These are phyloP conservation scores for Leptopilina drosophilae DNA, from an alignment of 2,888 invertebrate genomes.

Conservation along the genomic window DNA sequence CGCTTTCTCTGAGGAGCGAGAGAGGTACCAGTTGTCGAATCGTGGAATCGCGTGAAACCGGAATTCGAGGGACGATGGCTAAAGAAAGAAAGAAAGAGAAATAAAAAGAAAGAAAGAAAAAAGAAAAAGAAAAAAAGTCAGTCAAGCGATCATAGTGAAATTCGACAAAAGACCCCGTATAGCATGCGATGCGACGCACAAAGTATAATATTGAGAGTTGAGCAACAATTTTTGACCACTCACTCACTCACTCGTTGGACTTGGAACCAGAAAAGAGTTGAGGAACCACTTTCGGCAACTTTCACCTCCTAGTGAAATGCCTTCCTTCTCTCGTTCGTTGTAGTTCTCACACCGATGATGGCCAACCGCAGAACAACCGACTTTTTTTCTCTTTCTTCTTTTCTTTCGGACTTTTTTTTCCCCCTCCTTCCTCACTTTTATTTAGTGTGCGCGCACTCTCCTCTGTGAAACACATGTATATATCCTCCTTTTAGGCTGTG, in stretches of 20 bases:
- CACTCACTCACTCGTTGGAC: conserved; percentile 22
- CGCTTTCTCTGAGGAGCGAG: conserved; percentile 32
- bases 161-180: conserved; percentile 18
- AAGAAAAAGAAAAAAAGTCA: conserved; percentile 18
- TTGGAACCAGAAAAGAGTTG: conserved; percentile 31
- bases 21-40: conserved; percentile 27
- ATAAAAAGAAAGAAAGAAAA: not conserved
- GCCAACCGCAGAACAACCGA: conserved; percentile 30
- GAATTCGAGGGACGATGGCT: conserved; percentile 25
- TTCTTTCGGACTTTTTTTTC: conserved; percentile 15
- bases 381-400: conserved; percentile 58
- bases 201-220: not conserved
- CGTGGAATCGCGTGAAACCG: conserved; percentile 31
- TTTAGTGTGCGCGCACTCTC: conserved; percentile 18
- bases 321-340: not conserved
- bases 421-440: conserved; percentile 41
- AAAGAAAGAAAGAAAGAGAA: conserved; percentile 19
- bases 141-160: conserved; percentile 41
- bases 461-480: not conserved
- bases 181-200: conserved; percentile 12
- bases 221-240: conserved; percentile 40
- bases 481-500: not conserved
- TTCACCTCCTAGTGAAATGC: conserved; percentile 56
- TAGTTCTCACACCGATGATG: conserved; percentile 33
- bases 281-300: conserved; percentile 71